Percentiles rank a stretch among this genome's conserved stretches.
Evolutionary conservation across 2,888 invertebrate genomes (phyloP).

Genomic region (Athalia cordata): DNA sequence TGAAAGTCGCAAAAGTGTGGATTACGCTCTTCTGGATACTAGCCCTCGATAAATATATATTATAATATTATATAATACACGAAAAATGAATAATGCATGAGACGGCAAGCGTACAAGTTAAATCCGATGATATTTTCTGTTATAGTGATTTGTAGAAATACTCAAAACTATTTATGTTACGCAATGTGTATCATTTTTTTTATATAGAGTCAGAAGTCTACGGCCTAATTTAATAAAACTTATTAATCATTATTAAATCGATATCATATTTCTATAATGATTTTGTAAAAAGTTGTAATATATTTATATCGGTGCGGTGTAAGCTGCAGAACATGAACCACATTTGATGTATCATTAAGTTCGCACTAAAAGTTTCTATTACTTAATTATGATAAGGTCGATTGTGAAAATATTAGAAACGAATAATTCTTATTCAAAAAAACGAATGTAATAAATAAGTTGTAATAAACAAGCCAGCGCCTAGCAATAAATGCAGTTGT

Average conservation of each 20-base stretch:
- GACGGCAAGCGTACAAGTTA: constrained; percentile 37
- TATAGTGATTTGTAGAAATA: constrained; percentile 69
- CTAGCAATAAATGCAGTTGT: constrained; percentile 57
- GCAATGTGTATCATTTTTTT: constrained; percentile 57
- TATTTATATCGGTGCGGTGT: constrained; percentile 54
- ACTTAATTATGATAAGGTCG: constrained; percentile 48
- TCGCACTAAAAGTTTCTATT: neutral
- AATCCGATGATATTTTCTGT: constrained; percentile 54
- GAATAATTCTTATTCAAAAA: constrained; percentile 63
- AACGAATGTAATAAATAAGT: constrained; percentile 63
- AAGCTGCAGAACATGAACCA: neutral
- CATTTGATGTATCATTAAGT: neutral
- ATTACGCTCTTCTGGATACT: no score
- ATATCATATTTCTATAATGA: constrained; percentile 61
- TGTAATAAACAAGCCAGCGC: constrained; percentile 55
- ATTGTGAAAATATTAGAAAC: constrained; percentile 55
- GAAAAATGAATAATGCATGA: no score
- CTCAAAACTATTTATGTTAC: constrained; percentile 69
- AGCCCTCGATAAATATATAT: no score
- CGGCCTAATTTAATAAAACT: constrained; percentile 1
- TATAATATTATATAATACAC: no score
- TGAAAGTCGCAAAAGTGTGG: no score
- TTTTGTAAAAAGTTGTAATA: constrained; percentile 70
- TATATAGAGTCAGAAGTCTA: constrained; percentile 54
- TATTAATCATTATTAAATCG: constrained; percentile 45